Base-by-base conservation (phyloP, 64 coral and sea anemone species). In the Actinia tenebrosa region DNA sequence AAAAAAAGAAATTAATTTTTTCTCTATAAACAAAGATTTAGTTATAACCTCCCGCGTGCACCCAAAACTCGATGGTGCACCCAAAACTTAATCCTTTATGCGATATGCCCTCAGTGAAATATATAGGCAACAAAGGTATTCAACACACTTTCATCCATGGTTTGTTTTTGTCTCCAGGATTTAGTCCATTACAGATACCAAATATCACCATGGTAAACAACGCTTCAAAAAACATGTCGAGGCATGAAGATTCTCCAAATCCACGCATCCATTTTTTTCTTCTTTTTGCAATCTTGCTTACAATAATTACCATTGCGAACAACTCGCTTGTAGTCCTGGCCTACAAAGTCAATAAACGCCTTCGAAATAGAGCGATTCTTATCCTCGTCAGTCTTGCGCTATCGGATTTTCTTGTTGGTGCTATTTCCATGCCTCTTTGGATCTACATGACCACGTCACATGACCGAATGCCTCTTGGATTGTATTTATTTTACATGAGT, bases 321-420 rank as follows among this genome's bases (percentile, higher is more conserved):
- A 92, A 92, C 71, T 58, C 37, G 17, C 47, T 92, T 16, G 91
- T 92, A 13, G 83, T 92, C 20, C 54, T 87, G 18, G 81, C 91
- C 10, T 92, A 92, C 53, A 92, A 92, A 72, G 80, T 77, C 61
- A 92, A 92, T 55, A 10, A 63, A 44, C 91, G 91, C 10, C 20
- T 92, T 53, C 86, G 66, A 17, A 92, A 22, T 30, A 53, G 86
- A 18, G 86, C 91, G 0, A 84, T 82, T 69, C 69, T 72, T 7
- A 88, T 92, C 46, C 80, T 88, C 13, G 83, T 92, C 22, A 92
- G 91, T 62, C 81, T 92, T 47, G 91, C 91, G 0, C 45, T 92
- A 0, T 89, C 91, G 27, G 91, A 92, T 42, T 78, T 92, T 14
- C 80, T 92, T 3, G 91, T 92, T 19, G 91, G 91, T 1, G 86